A percentile compares a stretch with the other conserved stretches of the same genome.
Evolutionary conservation across 2,888 invertebrate species (phyloP).

Genomic region (Selenia dentaria): DNA sequence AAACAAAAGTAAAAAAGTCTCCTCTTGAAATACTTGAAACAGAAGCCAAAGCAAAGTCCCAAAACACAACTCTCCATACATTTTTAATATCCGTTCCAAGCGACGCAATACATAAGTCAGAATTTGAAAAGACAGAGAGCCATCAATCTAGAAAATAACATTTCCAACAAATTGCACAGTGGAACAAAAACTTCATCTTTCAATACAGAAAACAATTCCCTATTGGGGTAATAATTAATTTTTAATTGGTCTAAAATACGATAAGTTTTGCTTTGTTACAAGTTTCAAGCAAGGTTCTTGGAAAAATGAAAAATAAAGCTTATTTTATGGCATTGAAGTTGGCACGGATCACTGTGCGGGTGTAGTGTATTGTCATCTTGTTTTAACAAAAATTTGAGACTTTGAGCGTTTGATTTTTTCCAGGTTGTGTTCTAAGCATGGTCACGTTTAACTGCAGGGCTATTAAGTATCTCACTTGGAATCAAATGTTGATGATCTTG

Average conservation of each 20-base stretch:
- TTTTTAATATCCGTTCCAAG: constrained; percentile 3
- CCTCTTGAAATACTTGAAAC: too few species aligned
- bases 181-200: constrained; percentile 33
- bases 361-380: too few species aligned
- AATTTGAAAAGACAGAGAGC: constrained; percentile 2
- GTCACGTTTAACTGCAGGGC: too few species aligned
- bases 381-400: too few species aligned
- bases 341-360: not conserved
- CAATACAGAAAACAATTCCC: constrained; percentile 36
- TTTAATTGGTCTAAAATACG: constrained; percentile 47
- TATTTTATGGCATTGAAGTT: constrained; percentile 1
- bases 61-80: not conserved
- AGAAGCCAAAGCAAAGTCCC: too few species aligned
- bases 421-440: too few species aligned
- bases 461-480: too few species aligned
- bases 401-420: too few species aligned
- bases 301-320: constrained; percentile 15
- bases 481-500: too few species aligned
- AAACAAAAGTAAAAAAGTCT: too few species aligned
- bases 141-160: constrained; percentile 30
- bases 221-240: constrained; percentile 51
- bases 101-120: constrained; percentile 1
- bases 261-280: constrained; percentile 34
- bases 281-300: constrained; percentile 11
- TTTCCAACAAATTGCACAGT: constrained; percentile 37